Base-by-base conservation (phyloP, 2,888 invertebrate species). In the Entomobrya proxima region DNA sequence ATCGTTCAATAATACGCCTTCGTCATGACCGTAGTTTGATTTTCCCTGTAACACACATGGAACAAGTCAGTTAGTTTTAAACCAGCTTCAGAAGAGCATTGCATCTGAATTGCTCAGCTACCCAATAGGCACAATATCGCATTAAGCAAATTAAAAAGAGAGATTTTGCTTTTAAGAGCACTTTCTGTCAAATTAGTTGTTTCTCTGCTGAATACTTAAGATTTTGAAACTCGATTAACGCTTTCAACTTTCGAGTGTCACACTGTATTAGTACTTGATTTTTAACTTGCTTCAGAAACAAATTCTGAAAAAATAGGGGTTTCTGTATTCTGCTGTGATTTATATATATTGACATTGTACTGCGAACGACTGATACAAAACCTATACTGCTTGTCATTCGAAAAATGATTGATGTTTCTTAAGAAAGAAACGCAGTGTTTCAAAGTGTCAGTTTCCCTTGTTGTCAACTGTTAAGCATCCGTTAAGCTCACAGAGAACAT, bases 351-450 rank as follows among this genome's bases (percentile, higher is more conserved):
- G n/a, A 21, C 4, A 21, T 21, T 21, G 52, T 52, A 21, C 21
- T 21, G 21, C 52, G 4, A 18, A 21, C 52, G 7, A n/a, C n/a
- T n/a, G n/a, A n/a, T n/a, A n/a, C n/a, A n/a, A n/a, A n/a, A n/a
- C n/a, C n/a, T n/a, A n/a, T n/a, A n/a, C n/a, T n/a, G n/a, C n/a
- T n/a, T n/a, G n/a, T n/a, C n/a, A n/a, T 4, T 67, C 40, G 11
- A 15, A 37, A 47, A 44, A 27, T 44, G 74, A 74, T 74, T 74
- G 74, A 74, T 74, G 74, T 18, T 50, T 50, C 4, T 67, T 18
- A 40, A 21, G 18, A n/a, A 50, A 72, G 7, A 74, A n/a, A 74
- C 30, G 32, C 24, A 7, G 52, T 52, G n/a, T 75, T 64, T 64
- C 52, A n/a, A 55, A 76, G 76, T 76, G 76, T 76, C 37, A 58